Evolutionary conservation across 2,113 vertebrate genomes (phyloP), one percentile per base, ranked within the genome.

Genomic region (Cynocephalus volans): DNA sequence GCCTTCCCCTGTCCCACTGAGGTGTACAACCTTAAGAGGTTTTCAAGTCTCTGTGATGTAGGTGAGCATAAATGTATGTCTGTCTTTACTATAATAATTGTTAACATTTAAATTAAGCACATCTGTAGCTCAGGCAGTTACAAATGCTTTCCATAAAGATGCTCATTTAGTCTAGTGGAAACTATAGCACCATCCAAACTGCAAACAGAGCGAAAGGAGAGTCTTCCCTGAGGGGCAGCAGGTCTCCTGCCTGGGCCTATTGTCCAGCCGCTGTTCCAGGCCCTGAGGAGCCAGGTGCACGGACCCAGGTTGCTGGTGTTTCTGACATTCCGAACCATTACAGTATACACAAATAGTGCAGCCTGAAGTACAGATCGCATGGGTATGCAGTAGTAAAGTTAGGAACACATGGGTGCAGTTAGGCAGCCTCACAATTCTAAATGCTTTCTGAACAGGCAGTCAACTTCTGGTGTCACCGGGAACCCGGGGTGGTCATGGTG

Each of bases 401-500:
- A 50, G 50, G 75, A 54, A 33, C 58, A 11, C 0, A 0, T 4
- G 4, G 23, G 1, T 31, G 56, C 9, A 5, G 18, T 2, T 21
- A 62, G 18, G 36, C 33, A 19, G 45, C 36, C 33, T n/a, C 45
- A 54, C 45, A 19, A 14, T 31, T 45, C 11, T 24, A 13, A 45
- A 45, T 26, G 23, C 19, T 56, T 72, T 58, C 33, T 80, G 54
- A n/a, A 60, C 48, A 33, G 64, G 28, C 26, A 12, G 23, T 21
- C n/a, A 48, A 41, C 54, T 56, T 48, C 12, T 54, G 8, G 8
- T 36, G 33, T 67, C 5, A 0, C 26, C 12, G 24, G 17, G 26
- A 72, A 41, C 14, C 54, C 0, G 0, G 11, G 21, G 21, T 45
- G 62, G 15, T 33, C 1, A 0, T 28, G 18, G 6, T 80, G 70